Evolutionary conservation across 2,797 vertebrate species (phyloP).

Genomic region (Phoebastria nigripes): DNA sequence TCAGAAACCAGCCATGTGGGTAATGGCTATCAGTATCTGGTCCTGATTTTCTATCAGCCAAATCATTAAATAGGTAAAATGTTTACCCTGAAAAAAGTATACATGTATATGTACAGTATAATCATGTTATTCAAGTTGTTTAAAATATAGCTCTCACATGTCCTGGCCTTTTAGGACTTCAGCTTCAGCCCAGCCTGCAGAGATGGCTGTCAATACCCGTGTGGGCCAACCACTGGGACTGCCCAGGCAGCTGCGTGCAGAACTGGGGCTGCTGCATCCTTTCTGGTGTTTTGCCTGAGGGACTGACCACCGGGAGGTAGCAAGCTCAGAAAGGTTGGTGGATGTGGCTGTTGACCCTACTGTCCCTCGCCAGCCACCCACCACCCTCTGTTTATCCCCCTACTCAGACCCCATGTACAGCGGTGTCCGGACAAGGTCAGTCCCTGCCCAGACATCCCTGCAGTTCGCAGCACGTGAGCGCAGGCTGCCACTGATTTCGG

Average conservation of each 20-base stretch:
- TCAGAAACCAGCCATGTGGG: fast-evolving
- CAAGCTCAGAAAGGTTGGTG: background rate
- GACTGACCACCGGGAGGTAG: fast-evolving
- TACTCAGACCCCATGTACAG: background rate
- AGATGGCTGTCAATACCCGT: fast-evolving
- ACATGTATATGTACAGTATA: background rate
- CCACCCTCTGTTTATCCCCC: background rate
- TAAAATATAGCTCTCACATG: background rate
- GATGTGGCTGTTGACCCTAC: background rate
- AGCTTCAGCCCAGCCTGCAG: background rate
- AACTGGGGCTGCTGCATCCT: fast-evolving
- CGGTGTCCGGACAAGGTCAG: fast-evolving
- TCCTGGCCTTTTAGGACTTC: background rate
- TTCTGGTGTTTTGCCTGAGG: background rate
- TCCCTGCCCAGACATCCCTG: background rate
- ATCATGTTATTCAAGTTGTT: background rate
- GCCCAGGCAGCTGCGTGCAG: fast-evolving
- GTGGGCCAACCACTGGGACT: too few species aligned
- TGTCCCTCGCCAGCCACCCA: fast-evolving
- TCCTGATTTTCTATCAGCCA: background rate
- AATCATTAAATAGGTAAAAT: background rate
- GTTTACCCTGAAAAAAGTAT: background rate
- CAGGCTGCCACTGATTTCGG: fast-evolving
- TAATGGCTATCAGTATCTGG: background rate
- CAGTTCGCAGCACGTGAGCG: background rate